These are phyloP conservation scores for Amphiprion ocellaris DNA, from an alignment of 2,113 vertebrate species.

Conservation along the genomic window DNA sequence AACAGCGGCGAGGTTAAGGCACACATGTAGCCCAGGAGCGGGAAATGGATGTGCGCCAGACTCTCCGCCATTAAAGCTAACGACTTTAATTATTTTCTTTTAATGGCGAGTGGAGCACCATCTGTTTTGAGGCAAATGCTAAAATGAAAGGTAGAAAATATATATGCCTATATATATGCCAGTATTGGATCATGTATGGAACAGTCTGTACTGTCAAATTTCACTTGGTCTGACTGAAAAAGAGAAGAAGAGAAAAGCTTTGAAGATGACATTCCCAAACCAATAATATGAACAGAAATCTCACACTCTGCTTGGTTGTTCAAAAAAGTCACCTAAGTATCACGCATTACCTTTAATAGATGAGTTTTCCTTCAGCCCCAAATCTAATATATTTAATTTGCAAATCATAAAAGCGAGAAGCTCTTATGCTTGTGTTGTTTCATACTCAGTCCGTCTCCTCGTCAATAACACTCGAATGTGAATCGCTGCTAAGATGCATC, in stretches of 20 bases:
- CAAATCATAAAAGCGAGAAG: background rate
- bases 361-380: background rate
- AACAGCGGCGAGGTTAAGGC: conserved; percentile 40
- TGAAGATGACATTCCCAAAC: conserved; percentile 18
- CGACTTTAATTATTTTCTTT: conserved; percentile 54
- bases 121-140: conserved; percentile 26
- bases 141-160: background rate
- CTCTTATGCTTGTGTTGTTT: background rate
- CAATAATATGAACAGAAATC: conserved; percentile 35
- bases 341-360: conserved; percentile 13
- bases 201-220: conserved; percentile 10
- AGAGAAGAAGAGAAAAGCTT: background rate
- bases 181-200: background rate
- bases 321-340: conserved; percentile 48
- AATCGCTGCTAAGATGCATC: background rate
- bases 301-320: conserved; percentile 25
- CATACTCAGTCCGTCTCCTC: background rate
- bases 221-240: conserved; percentile 22
- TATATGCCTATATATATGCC: no score
- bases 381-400: background rate
- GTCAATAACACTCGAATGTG: background rate
- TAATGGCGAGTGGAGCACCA: conserved; percentile 12
- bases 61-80: conserved; percentile 48
- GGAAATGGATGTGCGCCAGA: conserved; percentile 40
- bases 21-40: conserved; percentile 14